Evolutionary conservation across 2,888 invertebrate genomes (phyloP), one percentile per base, ranked within the genome.

Genomic region (Tetranychus truncatus): DNA sequence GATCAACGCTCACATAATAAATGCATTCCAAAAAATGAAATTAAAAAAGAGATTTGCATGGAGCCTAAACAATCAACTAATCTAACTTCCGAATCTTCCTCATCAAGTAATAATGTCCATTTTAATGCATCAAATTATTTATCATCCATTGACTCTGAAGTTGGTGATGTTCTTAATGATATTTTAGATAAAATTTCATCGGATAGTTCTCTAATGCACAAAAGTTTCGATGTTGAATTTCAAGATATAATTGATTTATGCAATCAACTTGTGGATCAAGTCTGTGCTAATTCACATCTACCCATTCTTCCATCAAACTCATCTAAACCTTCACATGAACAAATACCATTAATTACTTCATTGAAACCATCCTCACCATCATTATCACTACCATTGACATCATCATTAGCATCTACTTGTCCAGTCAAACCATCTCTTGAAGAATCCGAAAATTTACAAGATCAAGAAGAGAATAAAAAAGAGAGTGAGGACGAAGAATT

Each of bases 401-500:
- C 34, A 15, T 55, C 55, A 15, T 55, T 15, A 15, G 11, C 55
- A 55, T 55, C 55, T 15, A 55, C 55, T 15, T 15, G 15, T 55
- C 15, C 15, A 7, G 6, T 55, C 15, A 15, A 55, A 55, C 11
- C 55, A 55, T 55, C 55, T 55, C 9, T 15, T 55, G 55, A 55
- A 55, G 55, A 55, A 55, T 55, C 55, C 2, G 55, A 15, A 55
- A 55, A 34, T 34, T 4, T 34, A 34, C 34, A 34, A 34, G 5
- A 34, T 4, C 34, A 34, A 34, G 34, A 34, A 34, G 34, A 34
- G 34, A 0, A 55, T 15, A 55, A 55, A 3, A 15, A 55, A 24
- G 34, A 66, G 6, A 18, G 66, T 55, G n/a, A 66, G 6, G 24
- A 72, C 44, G 55, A 72, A 66, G 55, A 73, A 45, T 73, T 45